Conservation (phyloP, 2,797 vertebrate genomes). For the Dicrostonyx torquatus region DNA sequence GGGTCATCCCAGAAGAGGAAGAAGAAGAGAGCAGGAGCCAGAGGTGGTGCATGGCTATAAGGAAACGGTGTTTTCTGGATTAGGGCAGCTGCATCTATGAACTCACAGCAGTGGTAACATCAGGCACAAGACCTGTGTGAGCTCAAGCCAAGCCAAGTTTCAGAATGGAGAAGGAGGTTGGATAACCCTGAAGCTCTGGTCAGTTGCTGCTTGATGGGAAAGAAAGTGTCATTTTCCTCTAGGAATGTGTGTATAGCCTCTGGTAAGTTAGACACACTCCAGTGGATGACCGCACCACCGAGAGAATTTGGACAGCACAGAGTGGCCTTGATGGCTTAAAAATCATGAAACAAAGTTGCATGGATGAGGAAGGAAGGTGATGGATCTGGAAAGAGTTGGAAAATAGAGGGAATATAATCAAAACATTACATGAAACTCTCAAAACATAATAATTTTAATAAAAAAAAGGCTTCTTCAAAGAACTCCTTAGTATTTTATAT, state of each 20-base stretch:
- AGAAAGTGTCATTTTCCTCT: not conserved
- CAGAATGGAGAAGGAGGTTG: not conserved
- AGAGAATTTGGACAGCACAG: not conserved
- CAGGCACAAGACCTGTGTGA: not conserved
- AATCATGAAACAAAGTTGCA: not conserved
- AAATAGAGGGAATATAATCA: not conserved
- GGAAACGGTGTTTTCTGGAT: not conserved
- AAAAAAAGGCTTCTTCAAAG: not conserved
- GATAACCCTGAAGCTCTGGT: not conserved
- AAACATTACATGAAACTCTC: not conserved
- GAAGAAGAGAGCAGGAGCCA: not conserved
- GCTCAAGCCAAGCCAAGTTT: not conserved
- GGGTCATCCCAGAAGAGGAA: not conserved
- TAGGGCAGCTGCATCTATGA: too few species aligned
- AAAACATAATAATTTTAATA: not conserved
- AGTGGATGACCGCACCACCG: not conserved
- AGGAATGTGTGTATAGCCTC: not conserved
- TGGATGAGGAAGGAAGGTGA: not conserved
- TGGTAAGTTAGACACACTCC: not conserved
- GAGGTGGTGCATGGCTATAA: too few species aligned
- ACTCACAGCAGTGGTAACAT: too few species aligned
- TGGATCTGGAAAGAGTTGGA: too few species aligned
- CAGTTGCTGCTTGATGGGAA: not conserved
- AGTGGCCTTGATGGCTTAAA: too few species aligned
- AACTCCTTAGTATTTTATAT: not conserved